Percentiles rank a stretch among this genome's conserved stretches.
Conservation (phyloP, 2,888 invertebrate genomes). For the Electrophaes corylata region DNA sequence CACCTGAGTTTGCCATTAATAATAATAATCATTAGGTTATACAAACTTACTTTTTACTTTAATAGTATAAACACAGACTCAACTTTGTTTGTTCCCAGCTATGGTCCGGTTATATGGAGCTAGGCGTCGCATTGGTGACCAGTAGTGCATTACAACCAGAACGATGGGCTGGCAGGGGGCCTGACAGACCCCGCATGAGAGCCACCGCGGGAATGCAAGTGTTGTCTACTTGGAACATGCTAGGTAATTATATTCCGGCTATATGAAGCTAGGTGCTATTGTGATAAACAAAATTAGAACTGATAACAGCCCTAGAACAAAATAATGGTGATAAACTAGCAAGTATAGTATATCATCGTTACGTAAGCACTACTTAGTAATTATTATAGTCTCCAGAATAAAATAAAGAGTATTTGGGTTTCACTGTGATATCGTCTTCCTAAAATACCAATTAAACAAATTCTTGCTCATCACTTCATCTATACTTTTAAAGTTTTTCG, state of each 20-base stretch:
- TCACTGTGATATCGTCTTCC: too few species aligned
- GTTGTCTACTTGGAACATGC: constrained; percentile 94
- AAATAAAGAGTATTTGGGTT: too few species aligned
- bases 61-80: not conserved
- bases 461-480: not conserved
- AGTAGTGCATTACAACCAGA: constrained; percentile 69
- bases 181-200: constrained; percentile 89
- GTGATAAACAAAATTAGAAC: too few species aligned
- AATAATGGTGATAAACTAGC: too few species aligned
- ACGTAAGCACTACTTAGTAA: too few species aligned
- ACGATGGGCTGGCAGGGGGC: constrained; percentile 74
- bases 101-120: constrained; percentile 81
- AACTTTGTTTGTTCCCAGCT: constrained; percentile 56
- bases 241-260: constrained; percentile 80
- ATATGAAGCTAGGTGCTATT: too few species aligned
- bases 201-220: constrained; percentile 96
- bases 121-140: constrained; percentile 76
- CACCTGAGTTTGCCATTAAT: too few species aligned
- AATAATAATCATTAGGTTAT: too few species aligned
- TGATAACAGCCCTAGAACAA: too few species aligned
- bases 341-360: too few species aligned
- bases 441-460: not conserved
- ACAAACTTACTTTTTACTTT: too few species aligned
- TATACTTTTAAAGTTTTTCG: not conserved
- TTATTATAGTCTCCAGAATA: too few species aligned